These are phyloP conservation scores for Mixornis gularis DNA, from an alignment of 2,113 vertebrate species.

Conservation along the genomic window DNA sequence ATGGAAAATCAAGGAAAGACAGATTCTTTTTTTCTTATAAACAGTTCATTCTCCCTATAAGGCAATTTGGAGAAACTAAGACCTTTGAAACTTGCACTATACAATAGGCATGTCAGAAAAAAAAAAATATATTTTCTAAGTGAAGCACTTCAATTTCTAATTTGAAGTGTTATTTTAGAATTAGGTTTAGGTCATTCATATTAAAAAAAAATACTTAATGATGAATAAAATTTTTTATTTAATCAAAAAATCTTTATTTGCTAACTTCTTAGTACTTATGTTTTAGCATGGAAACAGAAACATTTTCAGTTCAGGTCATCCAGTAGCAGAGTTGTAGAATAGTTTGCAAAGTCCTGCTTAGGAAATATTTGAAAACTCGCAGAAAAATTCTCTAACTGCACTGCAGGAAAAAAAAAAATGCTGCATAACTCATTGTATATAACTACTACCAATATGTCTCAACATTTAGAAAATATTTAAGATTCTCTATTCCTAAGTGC, in stretches of 20 bases:
- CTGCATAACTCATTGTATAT: neutral
- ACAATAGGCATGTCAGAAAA: neutral
- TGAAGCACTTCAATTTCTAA: neutral
- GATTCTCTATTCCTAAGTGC: neutral
- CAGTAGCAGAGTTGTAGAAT: neutral
- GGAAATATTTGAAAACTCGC: neutral
- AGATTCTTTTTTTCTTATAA: neutral
- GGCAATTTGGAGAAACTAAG: neutral
- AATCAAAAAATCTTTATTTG: neutral
- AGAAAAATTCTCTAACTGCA: neutral
- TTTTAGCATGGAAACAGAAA: neutral
- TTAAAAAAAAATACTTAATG: neutral
- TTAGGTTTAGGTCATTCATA: neutral
- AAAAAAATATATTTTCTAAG: neutral
- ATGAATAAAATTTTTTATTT: neutral
- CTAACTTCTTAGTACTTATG: neutral
- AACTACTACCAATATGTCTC: neutral
- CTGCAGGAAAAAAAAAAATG: rapidly evolving
- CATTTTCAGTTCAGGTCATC: neutral
- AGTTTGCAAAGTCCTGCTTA: neutral
- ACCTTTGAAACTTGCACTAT: neutral
- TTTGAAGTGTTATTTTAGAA: neutral
- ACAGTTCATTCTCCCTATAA: neutral
- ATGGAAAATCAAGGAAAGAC: neutral
- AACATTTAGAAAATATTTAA: neutral